Evolutionary conservation across 2,888 invertebrate genomes (phyloP).

Genomic region (Brenthis ino): DNA sequence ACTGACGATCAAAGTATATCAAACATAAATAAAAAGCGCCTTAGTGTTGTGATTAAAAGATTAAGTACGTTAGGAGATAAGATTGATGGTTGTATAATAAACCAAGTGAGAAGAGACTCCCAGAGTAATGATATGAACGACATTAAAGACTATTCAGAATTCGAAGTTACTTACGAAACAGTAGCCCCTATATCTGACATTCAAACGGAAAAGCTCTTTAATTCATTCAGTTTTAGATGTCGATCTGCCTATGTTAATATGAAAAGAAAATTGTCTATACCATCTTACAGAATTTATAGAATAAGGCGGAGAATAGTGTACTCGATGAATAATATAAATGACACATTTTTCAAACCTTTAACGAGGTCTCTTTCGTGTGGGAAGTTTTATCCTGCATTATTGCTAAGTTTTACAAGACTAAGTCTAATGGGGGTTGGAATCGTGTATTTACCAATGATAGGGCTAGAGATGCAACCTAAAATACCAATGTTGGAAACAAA

Average conservation of each 20-base stretch:
- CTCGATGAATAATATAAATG: constrained; percentile 65
- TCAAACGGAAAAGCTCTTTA: constrained; percentile 71
- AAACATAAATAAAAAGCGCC: constrained; percentile 59
- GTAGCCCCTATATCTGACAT: constrained; percentile 72
- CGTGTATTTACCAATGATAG: constrained; percentile 65
- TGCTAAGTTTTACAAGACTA: constrained; percentile 64
- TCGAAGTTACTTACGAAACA: constrained; percentile 71
- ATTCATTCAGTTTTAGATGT: constrained; percentile 72
- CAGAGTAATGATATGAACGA: constrained; percentile 54
- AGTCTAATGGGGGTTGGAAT: constrained; percentile 64
- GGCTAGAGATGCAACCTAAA: constrained; percentile 62
- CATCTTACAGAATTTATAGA: constrained; percentile 71
- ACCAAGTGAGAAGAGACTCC: constrained; percentile 69
- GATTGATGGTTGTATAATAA: constrained; percentile 74
- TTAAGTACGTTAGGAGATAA: constrained; percentile 77
- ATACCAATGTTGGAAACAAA: constrained; percentile 67
- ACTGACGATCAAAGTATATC: constrained; percentile 50
- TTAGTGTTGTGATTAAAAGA: constrained; percentile 76
- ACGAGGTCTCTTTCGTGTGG: constrained; percentile 71
- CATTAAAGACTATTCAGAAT: constrained; percentile 61
- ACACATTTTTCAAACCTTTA: constrained; percentile 73
- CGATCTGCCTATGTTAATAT: constrained; percentile 67
- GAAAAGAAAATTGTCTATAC: constrained; percentile 66
- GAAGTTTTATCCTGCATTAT: constrained; percentile 73
- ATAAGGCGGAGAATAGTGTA: constrained; percentile 63